Evolutionary conservation across 2,113 vertebrate genomes (phyloP), one percentile per base, ranked within the genome.

Genomic region (Meles meles): DNA sequence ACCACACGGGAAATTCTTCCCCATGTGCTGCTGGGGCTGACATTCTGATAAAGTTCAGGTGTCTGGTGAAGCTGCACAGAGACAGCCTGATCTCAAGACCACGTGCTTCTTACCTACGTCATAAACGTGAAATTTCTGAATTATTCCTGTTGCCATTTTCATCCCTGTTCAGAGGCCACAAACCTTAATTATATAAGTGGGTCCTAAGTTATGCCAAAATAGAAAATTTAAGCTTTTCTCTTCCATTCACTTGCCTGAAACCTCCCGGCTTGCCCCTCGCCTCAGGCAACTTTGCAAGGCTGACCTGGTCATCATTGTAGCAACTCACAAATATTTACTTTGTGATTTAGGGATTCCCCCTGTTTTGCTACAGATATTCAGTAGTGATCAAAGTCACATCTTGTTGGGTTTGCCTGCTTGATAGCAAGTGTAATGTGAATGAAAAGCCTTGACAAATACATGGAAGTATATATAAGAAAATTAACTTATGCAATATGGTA

Each of bases 41-140:
- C 93, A 37, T 92, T 55, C 84, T 80, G 95, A 95, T 93, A 52
- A 67, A 85, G 61, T 82, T 96, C 92, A 92, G 97, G 94, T 0
- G 31, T 74, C 67, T 85, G 20, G 79, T 87, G 57, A 96, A 76
- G 57, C 79, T 84, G 39, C 5, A 47, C 87, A 93, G 88, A 88
- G 61, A 6, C 6, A 61, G 34, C 37, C 61, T 11, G 3, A 12
- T 69, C 55, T 88, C 93, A 8, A 21, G 55, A 76, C 79, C 72
- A 44, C 89, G 65, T 89, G 69, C 57, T 82, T 92, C 94, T 95
- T 77, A 59, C 95, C 88, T 91, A 39, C 13, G 21, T 93, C 63
- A 87, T 55, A 63, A 95, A 37, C 11, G 44, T 72, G 77, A 77
- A 61, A 72, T 94, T 96, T 86, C 49, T 81, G 49, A 95, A 86